Percentiles rank a stretch among this genome's conserved stretches.
phyloP scores from a whole-genome alignment of 2,888 invertebrate genomes.

The Temnothorax ravouxi region DNA sequence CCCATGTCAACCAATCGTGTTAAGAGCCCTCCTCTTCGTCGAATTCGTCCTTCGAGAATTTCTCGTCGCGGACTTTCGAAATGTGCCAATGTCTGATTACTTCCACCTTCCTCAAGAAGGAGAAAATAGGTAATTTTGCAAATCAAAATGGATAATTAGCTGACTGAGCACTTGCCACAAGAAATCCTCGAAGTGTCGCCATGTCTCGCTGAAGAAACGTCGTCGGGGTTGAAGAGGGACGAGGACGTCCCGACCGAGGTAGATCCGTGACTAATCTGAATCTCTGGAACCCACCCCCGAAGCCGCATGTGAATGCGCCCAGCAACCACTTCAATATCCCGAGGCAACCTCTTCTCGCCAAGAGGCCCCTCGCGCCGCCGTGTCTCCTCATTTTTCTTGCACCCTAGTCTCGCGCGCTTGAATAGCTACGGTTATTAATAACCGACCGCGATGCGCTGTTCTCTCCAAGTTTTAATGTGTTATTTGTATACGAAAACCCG shows the following conservation, averaged over 20 bases:
- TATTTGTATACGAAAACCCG: background rate
- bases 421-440: slow-evolving; percentile 63
- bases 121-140: slow-evolving; percentile 44
- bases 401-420: slow-evolving; percentile 18
- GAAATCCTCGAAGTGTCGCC: slow-evolving; percentile 57
- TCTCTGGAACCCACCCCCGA: slow-evolving; percentile 45
- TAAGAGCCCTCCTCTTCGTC: background rate
- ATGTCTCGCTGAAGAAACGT: slow-evolving; percentile 56
- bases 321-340: slow-evolving; percentile 63
- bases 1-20: slow-evolving; percentile 4
- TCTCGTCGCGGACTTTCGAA: slow-evolving; percentile 24
- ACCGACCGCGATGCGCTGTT: slow-evolving; percentile 20
- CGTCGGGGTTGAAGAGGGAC: background rate
- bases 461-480: background rate
- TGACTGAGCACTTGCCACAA: slow-evolving; percentile 70
- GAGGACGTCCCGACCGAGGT: slow-evolving; percentile 52
- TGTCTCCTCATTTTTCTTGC: slow-evolving; percentile 7
- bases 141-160: slow-evolving; percentile 72
- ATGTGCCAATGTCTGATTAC: slow-evolving; percentile 30
- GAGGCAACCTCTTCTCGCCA: background rate
- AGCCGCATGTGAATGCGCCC: slow-evolving; percentile 53
- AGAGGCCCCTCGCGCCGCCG: background rate
- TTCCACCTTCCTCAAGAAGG: background rate
- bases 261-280: slow-evolving; percentile 73
- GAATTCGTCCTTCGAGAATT: slow-evolving; percentile 11